phyloP scores from a whole-genome alignment of 2,888 invertebrate genomes.

The Agrilus cyanescens region DNA sequence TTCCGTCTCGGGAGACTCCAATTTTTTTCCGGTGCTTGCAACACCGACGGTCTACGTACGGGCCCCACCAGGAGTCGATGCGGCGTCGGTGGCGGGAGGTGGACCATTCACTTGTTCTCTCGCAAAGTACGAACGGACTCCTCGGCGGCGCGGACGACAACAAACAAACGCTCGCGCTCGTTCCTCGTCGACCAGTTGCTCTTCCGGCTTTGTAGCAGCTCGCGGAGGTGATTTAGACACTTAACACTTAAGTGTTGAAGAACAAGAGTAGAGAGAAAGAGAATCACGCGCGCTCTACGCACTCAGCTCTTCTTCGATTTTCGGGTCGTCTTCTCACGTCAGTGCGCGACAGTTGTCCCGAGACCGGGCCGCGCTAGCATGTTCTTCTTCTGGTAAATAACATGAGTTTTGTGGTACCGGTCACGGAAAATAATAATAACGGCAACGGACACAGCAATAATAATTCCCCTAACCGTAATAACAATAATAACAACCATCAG shows the following conservation, averaged over 20 bases:
- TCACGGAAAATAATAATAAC: conserved; percentile 23
- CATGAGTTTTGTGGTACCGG: conserved; percentile 38
- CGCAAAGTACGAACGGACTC: conserved; percentile 4
- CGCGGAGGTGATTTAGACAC: too few species aligned
- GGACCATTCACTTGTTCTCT: conserved; percentile 26
- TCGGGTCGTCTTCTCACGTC: conserved; percentile 1
- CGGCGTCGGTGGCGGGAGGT: conserved; percentile 14
- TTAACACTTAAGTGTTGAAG: background rate
- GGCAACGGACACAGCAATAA: too few species aligned
- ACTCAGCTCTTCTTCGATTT: conserved; percentile 2
- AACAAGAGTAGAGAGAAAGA: too few species aligned
- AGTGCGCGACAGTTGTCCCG: conserved; percentile 21
- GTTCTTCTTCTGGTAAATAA: conserved; percentile 20
- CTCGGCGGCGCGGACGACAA: conserved; percentile 17
- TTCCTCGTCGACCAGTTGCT: conserved; percentile 31
- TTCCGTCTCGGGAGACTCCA: too few species aligned
- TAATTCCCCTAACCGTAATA: background rate
- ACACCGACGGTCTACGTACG: conserved; percentile 11
- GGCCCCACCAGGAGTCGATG: conserved; percentile 17
- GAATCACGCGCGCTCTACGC: background rate
- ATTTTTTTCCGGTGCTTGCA: conserved; percentile 31
- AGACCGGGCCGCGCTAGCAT: conserved; percentile 33
- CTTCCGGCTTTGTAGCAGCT: conserved; percentile 24
- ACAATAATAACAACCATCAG: too few species aligned
- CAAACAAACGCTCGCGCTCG: conserved; percentile 17